Evolutionary conservation across 2,113 vertebrate species (phyloP).

Genomic region (Vireo altiloquus): DNA sequence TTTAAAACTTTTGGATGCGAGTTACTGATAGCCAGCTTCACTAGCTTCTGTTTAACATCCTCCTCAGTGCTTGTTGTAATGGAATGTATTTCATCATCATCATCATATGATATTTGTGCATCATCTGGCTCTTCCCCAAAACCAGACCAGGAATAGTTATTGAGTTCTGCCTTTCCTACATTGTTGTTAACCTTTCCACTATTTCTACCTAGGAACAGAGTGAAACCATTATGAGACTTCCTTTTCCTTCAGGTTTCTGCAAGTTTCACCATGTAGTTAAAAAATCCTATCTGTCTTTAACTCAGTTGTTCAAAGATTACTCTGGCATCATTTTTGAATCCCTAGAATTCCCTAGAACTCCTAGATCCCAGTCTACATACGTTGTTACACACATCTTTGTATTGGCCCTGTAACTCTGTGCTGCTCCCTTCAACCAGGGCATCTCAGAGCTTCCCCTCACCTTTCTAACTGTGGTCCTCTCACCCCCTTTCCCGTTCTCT

Average conservation of each 20-base stretch:
- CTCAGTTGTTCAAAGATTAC: background rate
- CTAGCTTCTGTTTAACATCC: constrained; percentile 1
- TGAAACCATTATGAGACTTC: background rate
- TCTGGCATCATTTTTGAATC: background rate
- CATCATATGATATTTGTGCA: background rate
- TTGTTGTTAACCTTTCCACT: background rate
- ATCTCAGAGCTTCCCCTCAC: background rate
- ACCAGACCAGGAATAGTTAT: background rate
- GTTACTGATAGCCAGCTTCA: constrained; percentile 18
- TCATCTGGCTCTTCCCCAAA: background rate
- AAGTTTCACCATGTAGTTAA: background rate
- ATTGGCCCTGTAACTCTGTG: background rate
- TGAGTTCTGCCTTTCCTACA: background rate
- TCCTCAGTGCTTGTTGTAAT: background rate
- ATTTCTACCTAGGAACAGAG: background rate
- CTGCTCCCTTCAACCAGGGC: background rate
- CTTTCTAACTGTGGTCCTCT: background rate
- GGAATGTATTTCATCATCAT: background rate
- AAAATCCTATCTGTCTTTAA: background rate
- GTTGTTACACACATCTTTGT: background rate
- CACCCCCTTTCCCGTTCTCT: background rate
- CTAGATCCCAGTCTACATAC: background rate
- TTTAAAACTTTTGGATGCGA: constrained; percentile 27
- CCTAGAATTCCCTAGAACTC: background rate
- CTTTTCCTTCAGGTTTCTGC: background rate